Evolutionary conservation across 2,797 vertebrate species (phyloP), one percentile per base, ranked within the genome.

Genomic region (Coilia nasus): DNA sequence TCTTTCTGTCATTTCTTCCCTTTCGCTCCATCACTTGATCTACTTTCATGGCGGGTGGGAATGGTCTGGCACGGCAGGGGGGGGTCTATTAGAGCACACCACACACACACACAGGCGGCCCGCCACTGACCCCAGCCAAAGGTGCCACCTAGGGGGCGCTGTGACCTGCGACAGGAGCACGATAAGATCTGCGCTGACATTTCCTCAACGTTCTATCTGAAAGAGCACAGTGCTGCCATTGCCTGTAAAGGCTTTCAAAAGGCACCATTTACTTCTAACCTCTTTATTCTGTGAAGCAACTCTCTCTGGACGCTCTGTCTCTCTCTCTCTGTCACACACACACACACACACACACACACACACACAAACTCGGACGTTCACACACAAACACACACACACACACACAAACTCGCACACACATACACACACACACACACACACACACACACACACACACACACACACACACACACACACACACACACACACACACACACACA

Each of bases 131-230:
- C 87, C 90, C 88, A 84, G 87, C 87, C 87, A 86, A 87, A 88
- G 89, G 86, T 87, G 87, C 89, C 90, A 89, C 92, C 87, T 88
- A 89, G 91, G 90, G 90, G 91, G 86, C 88, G 84, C 91, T 91
- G 88, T 90, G 59, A 83, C 83, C 81, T 87, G 87, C 88, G 88
- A 83, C 89, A 83, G 35, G 71, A 82, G 87, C 86, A 87, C 62
- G 88, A 92, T 90, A 90, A 91, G 87, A 95, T 95, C 94, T 92
- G 89, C 81, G 84, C 82, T 95, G 94, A 94, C 94, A 94, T 95
- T 94, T 95, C 90, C 88, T 91, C 87, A 89, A 86, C 88, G 86
- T 91, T 92, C 89, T 92, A 92, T 93, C 91, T 93, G 87, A 93
- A 93, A 94, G 92, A 90, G 88, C 85, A 88, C 90, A 90, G 91